Conservation (phyloP, 2,888 invertebrate genomes). For the Rhogogaster chlorosoma region DNA sequence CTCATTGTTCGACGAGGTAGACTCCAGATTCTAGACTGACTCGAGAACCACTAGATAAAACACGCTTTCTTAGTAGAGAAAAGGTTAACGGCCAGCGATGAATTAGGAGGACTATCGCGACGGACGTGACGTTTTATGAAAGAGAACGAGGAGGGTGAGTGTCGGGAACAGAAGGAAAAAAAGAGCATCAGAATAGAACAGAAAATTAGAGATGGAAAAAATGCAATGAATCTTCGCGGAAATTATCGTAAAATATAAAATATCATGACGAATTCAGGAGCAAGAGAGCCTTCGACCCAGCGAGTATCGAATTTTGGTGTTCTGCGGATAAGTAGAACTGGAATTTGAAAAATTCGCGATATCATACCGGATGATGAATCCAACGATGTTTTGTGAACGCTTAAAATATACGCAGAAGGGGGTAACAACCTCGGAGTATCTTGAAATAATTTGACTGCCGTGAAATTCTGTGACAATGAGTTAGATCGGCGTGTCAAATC, state of each 20-base stretch:
- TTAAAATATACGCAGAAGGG: not conserved
- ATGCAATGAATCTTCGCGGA: not conserved
- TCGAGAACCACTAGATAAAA: not conserved
- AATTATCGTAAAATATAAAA: too few species aligned
- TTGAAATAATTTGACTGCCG: slow-evolving; percentile 49
- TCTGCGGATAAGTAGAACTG: too few species aligned
- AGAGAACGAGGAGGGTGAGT: not conserved
- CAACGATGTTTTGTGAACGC: not conserved
- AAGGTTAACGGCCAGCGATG: slow-evolving; percentile 35
- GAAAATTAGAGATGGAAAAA: not conserved
- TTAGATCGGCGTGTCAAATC: slow-evolving; percentile 49
- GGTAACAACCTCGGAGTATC: slow-evolving; percentile 45
- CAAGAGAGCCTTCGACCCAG: too few species aligned
- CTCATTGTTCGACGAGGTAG: slow-evolving; percentile 26
- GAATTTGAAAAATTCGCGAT: not conserved
- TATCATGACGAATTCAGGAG: too few species aligned
- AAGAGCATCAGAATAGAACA: not conserved
- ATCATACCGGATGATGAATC: not conserved
- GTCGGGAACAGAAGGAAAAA: not conserved
- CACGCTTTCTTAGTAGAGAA: slow-evolving; percentile 16
- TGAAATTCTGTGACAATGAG: slow-evolving; percentile 50
- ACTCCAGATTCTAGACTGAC: not conserved
- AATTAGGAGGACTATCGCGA: slow-evolving; percentile 16
- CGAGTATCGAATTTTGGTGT: not conserved
- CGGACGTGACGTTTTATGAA: not conserved